Percentiles rank a stretch among this genome's conserved stretches.
phyloP scores from a whole-genome alignment of 2,113 vertebrate genomes.

The Hepsetus odoe region DNA sequence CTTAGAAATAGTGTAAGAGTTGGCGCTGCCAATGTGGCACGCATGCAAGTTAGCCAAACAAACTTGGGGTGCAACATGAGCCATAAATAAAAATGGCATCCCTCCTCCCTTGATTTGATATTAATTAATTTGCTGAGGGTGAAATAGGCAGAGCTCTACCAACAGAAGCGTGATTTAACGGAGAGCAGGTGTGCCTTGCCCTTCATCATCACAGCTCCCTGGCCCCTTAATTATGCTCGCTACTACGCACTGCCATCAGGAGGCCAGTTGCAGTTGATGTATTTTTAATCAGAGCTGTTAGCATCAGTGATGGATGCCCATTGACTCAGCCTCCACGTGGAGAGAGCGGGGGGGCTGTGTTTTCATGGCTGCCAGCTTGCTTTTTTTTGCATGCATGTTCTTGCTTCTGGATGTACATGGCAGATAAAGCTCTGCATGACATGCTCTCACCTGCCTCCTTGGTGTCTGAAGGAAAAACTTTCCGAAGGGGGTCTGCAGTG shows the following conservation, averaged over 20 bases:
- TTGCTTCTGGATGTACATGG: constrained; percentile 19
- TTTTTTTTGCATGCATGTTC: constrained; percentile 44
- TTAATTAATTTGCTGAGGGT: constrained; percentile 76
- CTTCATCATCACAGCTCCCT: constrained; percentile 78
- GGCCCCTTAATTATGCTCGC: constrained; percentile 77
- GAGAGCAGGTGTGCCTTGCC: constrained; percentile 79
- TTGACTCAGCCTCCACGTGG: constrained; percentile 66
- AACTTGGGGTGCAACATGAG: constrained; percentile 39
- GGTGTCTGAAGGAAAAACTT: constrained; percentile 22
- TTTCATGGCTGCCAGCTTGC: constrained; percentile 38
- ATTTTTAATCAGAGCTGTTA: constrained; percentile 84
- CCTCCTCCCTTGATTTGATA: constrained; percentile 65
- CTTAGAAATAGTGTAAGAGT: constrained; percentile 30
- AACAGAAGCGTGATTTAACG: constrained; percentile 73
- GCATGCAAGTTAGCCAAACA: constrained; percentile 19
- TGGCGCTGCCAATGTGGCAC: neutral
- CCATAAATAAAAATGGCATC: constrained; percentile 69
- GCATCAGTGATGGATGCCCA: constrained; percentile 76
- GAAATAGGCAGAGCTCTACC: constrained; percentile 80
- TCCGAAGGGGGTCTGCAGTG: neutral
- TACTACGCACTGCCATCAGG: constrained; percentile 73
- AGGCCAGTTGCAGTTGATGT: constrained; percentile 77
- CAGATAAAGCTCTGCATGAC: constrained; percentile 10
- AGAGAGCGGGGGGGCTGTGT: constrained; percentile 40
- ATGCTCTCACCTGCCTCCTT: constrained; percentile 29